phyloP scores from a whole-genome alignment of 1,140 invertebrate species.

The Calycopis cecrops region DNA sequence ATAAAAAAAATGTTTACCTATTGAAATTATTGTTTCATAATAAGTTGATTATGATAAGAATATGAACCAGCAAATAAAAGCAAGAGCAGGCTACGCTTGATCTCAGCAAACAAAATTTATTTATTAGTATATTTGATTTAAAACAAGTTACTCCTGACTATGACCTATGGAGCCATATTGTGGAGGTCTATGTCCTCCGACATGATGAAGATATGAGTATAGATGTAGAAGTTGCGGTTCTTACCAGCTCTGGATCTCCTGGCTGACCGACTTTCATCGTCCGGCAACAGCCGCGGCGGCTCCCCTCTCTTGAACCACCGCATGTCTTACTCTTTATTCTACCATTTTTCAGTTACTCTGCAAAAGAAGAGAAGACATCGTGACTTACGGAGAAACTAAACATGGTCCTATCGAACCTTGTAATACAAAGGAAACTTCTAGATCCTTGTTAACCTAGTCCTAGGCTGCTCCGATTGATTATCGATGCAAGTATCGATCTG shows the following conservation, averaged over 20 bases:
- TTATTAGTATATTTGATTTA: too few relatives aligned
- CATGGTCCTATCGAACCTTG: not conserved
- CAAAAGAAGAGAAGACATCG: constrained; percentile 29
- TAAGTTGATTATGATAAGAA: too few relatives aligned
- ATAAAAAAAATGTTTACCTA: too few relatives aligned
- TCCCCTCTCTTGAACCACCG: constrained; percentile 83
- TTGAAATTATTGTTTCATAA: too few relatives aligned
- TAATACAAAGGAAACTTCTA: not conserved
- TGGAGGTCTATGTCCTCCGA: too few relatives aligned
- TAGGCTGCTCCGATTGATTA: not conserved
- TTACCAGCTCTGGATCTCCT: constrained; percentile 72
- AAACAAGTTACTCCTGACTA: too few relatives aligned
- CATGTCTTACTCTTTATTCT: constrained; percentile 62
- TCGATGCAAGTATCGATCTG: constrained; percentile 5
- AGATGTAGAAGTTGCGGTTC: not conserved
- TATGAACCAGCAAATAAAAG: too few relatives aligned
- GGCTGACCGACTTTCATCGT: constrained; percentile 44
- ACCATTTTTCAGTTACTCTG: constrained; percentile 38
- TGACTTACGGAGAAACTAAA: not conserved
- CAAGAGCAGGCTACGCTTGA: too few relatives aligned
- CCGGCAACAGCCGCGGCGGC: constrained; percentile 80
- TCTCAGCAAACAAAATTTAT: too few relatives aligned
- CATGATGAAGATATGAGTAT: too few relatives aligned
- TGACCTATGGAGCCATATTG: too few relatives aligned
- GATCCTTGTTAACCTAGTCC: not conserved